Evolutionary conservation across 2,113 vertebrate genomes (phyloP).

Genomic region (Myrmophylax atrothorax): DNA sequence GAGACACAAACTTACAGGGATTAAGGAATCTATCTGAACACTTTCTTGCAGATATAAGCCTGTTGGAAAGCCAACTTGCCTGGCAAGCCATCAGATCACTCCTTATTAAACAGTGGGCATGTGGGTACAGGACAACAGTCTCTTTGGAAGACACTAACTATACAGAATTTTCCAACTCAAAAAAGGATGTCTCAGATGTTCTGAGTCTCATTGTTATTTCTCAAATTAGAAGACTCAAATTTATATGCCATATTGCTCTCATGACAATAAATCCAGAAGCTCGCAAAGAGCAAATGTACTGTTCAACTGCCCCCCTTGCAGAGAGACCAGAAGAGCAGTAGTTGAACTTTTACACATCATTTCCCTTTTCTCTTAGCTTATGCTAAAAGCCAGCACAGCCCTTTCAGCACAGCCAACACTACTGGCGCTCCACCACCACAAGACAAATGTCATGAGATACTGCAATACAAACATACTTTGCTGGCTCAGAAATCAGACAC

Average conservation of each 20-base stretch:
- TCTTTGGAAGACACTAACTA: not conserved
- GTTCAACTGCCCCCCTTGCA: not conserved
- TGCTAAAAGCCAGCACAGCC: not conserved
- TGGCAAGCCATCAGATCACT: not conserved
- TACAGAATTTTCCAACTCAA: not conserved
- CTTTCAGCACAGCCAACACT: constrained; percentile 13
- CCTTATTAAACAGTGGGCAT: not conserved
- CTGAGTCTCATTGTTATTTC: not conserved
- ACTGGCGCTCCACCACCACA: not conserved
- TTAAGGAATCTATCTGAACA: not conserved
- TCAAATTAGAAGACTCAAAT: not conserved
- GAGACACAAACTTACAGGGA: not conserved
- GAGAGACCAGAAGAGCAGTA: not conserved
- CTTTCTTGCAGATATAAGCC: not conserved
- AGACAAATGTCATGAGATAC: constrained; percentile 21
- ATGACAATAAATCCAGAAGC: not conserved
- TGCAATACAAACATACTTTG: constrained; percentile 33
- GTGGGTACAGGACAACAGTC: not conserved
- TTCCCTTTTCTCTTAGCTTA: not conserved
- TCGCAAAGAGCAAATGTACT: not conserved
- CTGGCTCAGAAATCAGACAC: constrained; percentile 61
- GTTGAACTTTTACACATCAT: not conserved
- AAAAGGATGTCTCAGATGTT: not conserved
- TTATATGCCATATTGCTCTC: not conserved
- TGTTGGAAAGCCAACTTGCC: not conserved